These are phyloP conservation scores for Chironomus tentans DNA, from an alignment of 2,888 invertebrate genomes.

Conservation along the genomic window DNA sequence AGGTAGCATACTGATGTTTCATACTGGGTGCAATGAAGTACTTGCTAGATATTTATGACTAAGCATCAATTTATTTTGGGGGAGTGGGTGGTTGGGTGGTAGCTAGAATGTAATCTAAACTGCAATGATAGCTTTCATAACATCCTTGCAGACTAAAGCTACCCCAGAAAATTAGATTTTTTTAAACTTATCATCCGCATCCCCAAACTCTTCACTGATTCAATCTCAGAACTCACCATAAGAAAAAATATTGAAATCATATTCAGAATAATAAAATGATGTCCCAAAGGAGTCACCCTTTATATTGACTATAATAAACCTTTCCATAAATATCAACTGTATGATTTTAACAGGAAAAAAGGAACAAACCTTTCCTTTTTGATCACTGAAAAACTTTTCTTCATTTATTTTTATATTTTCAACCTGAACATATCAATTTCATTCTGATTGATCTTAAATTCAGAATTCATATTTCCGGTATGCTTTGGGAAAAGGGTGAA, in stretches of 20 bases:
- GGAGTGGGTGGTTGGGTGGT: too few species aligned
- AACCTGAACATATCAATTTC: not conserved
- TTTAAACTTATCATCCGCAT: too few species aligned
- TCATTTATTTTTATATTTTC: not conserved
- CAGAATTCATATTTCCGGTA: not conserved
- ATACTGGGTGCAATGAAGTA: too few species aligned
- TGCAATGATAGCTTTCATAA: too few species aligned
- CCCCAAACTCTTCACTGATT: too few species aligned
- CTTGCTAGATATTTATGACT: too few species aligned
- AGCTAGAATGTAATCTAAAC: too few species aligned
- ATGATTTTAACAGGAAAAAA: not conserved
- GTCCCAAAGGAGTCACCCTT: not conserved
- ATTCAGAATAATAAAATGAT: not conserved
- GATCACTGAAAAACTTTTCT: not conserved
- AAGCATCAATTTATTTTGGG: too few species aligned
- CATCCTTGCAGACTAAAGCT: too few species aligned
- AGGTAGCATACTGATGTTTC: too few species aligned
- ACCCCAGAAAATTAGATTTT: too few species aligned
- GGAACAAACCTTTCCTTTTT: not conserved
- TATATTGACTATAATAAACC: not conserved
- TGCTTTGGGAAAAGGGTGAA: slow-evolving; percentile 16
- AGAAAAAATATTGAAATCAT: not conserved
- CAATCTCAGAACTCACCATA: not conserved
- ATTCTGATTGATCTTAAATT: not conserved
- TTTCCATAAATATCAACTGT: not conserved